Percentiles rank a stretch among this genome's conserved stretches.
Conservation (phyloP, 1,140 invertebrate genomes). For the Drosophila parabipectinata region DNA sequence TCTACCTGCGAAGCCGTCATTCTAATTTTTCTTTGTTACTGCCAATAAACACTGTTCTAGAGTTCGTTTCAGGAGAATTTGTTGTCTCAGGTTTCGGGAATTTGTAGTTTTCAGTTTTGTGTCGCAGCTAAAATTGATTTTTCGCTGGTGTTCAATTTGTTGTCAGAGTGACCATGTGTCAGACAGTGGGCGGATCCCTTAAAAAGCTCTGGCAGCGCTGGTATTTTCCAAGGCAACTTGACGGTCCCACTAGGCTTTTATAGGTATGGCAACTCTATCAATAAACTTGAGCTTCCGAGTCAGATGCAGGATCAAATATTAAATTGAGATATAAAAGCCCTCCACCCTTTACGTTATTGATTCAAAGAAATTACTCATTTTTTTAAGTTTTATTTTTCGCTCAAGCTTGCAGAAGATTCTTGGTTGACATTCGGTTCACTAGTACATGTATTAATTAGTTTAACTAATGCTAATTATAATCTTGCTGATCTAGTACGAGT, state of each 20-base stretch:
- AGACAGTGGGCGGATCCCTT: neutral
- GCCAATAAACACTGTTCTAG: neutral
- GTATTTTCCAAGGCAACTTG: neutral
- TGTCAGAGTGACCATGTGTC: conserved; percentile 6
- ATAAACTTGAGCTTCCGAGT: too few relatives aligned
- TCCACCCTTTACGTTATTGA: neutral
- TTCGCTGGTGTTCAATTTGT: conserved; percentile 18
- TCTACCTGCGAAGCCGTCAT: conserved; percentile 71
- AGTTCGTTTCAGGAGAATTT: conserved; percentile 12
- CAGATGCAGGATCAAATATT: neutral
- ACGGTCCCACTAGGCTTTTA: neutral
- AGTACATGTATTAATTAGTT: conserved; percentile 66
- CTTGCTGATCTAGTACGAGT: conserved; percentile 53
- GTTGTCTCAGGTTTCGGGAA: neutral
- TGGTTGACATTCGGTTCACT: conserved; percentile 70
- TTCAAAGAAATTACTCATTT: conserved; percentile 22
- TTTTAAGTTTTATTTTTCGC: conserved; percentile 68
- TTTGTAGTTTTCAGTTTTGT: conserved; percentile 16
- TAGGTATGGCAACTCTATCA: neutral
- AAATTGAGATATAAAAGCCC: neutral
- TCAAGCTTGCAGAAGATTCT: conserved; percentile 67
- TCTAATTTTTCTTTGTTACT: conserved; percentile 27
- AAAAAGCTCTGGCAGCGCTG: neutral
- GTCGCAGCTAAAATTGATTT: conserved; percentile 35
- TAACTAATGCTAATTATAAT: conserved; percentile 77